A percentile compares a stretch with the other conserved stretches of the same genome.
These are phyloP conservation scores for Pyrocephalus nanus DNA, from an alignment of 2,797 vertebrate genomes.

Conservation along the genomic window DNA sequence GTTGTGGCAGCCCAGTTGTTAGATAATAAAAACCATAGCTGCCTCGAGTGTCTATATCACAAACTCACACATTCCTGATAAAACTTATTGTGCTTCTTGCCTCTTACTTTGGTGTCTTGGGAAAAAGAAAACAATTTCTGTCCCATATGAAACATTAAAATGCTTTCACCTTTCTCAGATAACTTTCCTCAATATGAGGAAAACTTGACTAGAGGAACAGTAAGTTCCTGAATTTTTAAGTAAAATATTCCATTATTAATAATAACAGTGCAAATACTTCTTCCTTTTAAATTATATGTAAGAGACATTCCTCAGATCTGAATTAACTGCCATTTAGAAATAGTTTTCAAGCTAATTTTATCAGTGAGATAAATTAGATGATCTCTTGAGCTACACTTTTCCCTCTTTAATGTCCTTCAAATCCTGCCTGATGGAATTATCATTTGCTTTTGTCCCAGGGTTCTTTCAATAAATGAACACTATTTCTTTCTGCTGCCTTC, in stretches of 20 bases:
- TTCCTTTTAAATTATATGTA: conserved; percentile 22
- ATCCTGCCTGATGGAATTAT: neutral
- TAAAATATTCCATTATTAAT: conserved; percentile 66
- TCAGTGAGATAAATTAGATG: conserved; percentile 39
- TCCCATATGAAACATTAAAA: conserved; percentile 18
- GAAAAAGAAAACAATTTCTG: neutral
- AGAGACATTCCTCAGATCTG: conserved; percentile 16
- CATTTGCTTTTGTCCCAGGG: conserved; percentile 25
- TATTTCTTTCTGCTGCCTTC: conserved; percentile 22
- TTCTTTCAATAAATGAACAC: conserved; percentile 29
- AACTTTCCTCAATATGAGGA: conserved; percentile 31
- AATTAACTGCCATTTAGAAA: conserved; percentile 60
- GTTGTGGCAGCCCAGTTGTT: neutral
- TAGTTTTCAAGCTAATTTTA: conserved; percentile 12
- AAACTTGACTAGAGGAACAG: conserved; percentile 44
- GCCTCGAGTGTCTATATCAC: neutral
- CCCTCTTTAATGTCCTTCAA: conserved; percentile 4
- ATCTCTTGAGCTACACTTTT: conserved; percentile 3
- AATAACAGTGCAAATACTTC: conserved; percentile 1
- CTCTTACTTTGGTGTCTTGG: neutral
- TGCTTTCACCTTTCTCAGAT: neutral
- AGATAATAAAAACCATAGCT: neutral
- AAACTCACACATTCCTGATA: neutral
- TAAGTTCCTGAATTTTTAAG: conserved; percentile 56
- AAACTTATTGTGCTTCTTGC: neutral